Percentiles rank a stretch among this genome's conserved stretches.
These are phyloP conservation scores for Hemibagrus guttatus DNA, from an alignment of 2,797 vertebrate species.

Conservation along the genomic window DNA sequence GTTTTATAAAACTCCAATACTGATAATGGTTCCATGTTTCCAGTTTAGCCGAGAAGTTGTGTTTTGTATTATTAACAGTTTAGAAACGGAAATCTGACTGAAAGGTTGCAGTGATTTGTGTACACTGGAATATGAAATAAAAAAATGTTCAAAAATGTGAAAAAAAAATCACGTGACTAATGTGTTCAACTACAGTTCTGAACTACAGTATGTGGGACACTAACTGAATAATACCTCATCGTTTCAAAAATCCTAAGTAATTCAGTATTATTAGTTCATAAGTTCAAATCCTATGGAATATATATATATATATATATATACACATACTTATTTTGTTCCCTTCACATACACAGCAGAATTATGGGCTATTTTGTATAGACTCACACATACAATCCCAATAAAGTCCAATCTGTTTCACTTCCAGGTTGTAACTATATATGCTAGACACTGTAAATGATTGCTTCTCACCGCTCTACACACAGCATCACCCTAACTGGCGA, in stretches of 20 bases:
- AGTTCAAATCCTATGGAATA: no score
- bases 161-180: not conserved
- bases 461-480: constrained; percentile 1
- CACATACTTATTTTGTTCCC: no score
- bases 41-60: not conserved
- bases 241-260: no score
- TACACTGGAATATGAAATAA: not conserved
- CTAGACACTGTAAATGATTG: not conserved
- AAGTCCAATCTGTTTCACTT: not conserved
- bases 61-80: not conserved
- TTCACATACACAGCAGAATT: no score
- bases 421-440: not conserved
- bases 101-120: not conserved
- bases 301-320: no score
- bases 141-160: not conserved
- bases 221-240: not conserved
- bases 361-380: not conserved
- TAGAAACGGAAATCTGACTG: not conserved
- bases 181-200: not conserved
- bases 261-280: no score
- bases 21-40: not conserved
- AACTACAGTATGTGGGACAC: not conserved
- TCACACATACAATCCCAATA: not conserved
- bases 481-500: not conserved
- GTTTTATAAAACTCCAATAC: no score